These are phyloP conservation scores for Siniperca scherzeri DNA, from an alignment of 2,797 vertebrate genomes.

Conservation along the genomic window DNA sequence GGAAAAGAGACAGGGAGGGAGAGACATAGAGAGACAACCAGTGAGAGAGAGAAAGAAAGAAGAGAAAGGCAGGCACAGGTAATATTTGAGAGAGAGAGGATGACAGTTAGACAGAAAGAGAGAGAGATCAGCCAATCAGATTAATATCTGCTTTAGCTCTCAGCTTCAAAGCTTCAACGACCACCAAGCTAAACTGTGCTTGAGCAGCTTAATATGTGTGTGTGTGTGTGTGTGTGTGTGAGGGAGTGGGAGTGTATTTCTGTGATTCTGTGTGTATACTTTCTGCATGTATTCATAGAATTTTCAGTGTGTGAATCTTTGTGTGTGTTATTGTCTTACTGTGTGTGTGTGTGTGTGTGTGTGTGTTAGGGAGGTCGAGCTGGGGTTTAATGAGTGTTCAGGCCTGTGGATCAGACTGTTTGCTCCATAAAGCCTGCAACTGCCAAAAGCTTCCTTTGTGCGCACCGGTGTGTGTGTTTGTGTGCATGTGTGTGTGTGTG, in stretches of 20 bases:
- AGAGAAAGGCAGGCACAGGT: not conserved
- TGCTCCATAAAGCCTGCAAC: constrained; percentile 48
- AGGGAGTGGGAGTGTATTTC: not conserved
- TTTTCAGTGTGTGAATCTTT: not conserved
- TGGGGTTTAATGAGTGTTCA: constrained; percentile 56
- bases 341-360: not conserved
- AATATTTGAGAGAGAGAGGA: constrained; percentile 22
- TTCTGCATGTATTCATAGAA: not conserved
- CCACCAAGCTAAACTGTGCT: constrained; percentile 44
- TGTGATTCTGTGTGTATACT: constrained; percentile 8
- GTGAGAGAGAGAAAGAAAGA: not conserved
- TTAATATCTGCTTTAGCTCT: constrained; percentile 62
- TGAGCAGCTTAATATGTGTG: constrained; percentile 26
- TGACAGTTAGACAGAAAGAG: not conserved
- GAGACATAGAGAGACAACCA: not conserved
- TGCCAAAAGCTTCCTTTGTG: constrained; percentile 53
- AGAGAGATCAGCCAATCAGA: constrained; percentile 45
- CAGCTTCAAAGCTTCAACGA: constrained; percentile 63
- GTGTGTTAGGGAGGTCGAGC: constrained; percentile 32
- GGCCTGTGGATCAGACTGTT: constrained; percentile 53
- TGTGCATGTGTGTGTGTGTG: not conserved
- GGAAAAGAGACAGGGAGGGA: not conserved
- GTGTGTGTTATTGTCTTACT: constrained; percentile 12
- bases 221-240: constrained; percentile 13
- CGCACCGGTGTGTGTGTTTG: not conserved